phyloP scores from a whole-genome alignment of 2,113 vertebrate genomes.

The Hipposideros armiger region DNA sequence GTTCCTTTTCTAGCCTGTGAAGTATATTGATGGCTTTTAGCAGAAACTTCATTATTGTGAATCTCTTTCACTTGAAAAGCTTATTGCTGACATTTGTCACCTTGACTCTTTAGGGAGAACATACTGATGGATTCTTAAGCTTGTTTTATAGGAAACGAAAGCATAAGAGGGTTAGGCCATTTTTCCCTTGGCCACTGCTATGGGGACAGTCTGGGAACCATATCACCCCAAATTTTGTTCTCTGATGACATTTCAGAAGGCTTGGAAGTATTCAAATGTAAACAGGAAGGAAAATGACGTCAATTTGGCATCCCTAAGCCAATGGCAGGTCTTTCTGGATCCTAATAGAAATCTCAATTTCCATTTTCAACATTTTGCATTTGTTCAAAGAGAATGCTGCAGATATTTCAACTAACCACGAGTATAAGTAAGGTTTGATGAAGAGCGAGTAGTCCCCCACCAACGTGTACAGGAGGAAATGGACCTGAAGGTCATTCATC shows the following conservation, averaged over 20 bases:
- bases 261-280: background rate
- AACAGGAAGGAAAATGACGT: conserved; percentile 6
- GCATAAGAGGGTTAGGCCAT: background rate
- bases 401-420: background rate
- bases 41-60: background rate
- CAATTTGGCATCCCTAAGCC: background rate
- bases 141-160: background rate
- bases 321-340: background rate
- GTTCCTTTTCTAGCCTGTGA: background rate
- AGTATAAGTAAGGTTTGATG: background rate
- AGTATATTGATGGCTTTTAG: background rate
- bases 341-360: background rate
- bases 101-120: background rate
- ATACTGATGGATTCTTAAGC: background rate
- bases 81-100: background rate
- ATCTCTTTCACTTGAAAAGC: background rate
- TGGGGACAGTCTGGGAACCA: background rate
- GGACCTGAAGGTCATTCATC: background rate
- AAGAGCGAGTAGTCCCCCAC: background rate
- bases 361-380: background rate
- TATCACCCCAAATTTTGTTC: background rate
- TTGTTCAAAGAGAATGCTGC: background rate
- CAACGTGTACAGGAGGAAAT: background rate
- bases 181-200: background rate
- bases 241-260: background rate